These are phyloP conservation scores for Zosterops lateralis DNA, from an alignment of 2,113 vertebrate genomes.

Conservation along the genomic window DNA sequence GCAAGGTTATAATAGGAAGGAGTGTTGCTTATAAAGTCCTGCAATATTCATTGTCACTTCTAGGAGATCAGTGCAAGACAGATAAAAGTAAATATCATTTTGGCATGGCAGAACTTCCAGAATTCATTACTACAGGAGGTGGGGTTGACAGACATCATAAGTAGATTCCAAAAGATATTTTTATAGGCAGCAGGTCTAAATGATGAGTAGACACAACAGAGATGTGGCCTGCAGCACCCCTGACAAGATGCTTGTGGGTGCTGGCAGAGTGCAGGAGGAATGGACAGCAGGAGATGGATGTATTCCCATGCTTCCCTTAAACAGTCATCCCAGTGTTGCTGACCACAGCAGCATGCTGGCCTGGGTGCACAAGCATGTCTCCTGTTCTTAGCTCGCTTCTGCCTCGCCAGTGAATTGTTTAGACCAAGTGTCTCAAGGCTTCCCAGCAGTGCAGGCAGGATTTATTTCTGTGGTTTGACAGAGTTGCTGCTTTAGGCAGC, in stretches of 20 bases:
- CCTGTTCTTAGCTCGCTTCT: background rate
- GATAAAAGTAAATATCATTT: background rate
- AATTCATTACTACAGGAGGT: background rate
- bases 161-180: background rate
- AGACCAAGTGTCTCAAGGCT: background rate
- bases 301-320: rapidly evolving
- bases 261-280: background rate
- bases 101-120: background rate
- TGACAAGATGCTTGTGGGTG: background rate
- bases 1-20: background rate
- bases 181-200: background rate
- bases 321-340: background rate
- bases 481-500: background rate
- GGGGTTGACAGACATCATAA: background rate
- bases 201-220: background rate
- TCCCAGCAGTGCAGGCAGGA: background rate
- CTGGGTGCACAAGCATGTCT: background rate
- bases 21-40: background rate
- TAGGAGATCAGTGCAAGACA: background rate
- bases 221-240: background rate
- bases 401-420: background rate
- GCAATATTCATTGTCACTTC: background rate
- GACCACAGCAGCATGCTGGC: background rate
- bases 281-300: background rate
- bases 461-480: background rate